Percentiles rank a stretch among this genome's conserved stretches.
phyloP scores from a whole-genome alignment of 2,888 invertebrate species.

The Andricus quercusramuli region DNA sequence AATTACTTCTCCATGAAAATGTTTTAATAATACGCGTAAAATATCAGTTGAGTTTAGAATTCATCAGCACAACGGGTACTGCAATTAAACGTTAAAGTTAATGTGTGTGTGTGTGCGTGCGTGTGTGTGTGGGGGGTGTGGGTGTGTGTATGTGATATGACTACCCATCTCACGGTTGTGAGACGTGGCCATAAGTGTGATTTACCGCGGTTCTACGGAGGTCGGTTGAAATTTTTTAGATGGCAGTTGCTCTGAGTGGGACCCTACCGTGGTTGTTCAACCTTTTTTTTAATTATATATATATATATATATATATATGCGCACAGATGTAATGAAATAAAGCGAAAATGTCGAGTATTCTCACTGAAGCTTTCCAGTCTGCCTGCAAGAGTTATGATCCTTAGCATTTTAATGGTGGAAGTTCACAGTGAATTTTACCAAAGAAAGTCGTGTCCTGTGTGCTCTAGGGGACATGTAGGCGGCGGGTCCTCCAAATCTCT shows the following conservation, averaged over 20 bases:
- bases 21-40: conserved; percentile 10
- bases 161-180: too few relatives aligned
- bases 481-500: conserved; percentile 6
- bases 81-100: conserved; percentile 29
- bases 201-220: too few relatives aligned
- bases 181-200: too few relatives aligned
- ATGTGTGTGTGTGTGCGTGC: too few relatives aligned
- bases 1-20: neutral
- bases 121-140: too few relatives aligned
- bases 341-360: conserved; percentile 4
- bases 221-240: too few relatives aligned
- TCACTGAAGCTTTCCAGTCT: conserved; percentile 29
- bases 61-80: conserved; percentile 8
- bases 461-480: neutral
- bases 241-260: too few relatives aligned
- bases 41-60: neutral
- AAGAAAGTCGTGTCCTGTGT: neutral
- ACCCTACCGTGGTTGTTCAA: too few relatives aligned
- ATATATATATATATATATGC: too few relatives aligned
- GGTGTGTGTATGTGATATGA: too few relatives aligned
- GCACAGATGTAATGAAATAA: neutral
- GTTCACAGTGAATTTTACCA: conserved; percentile 26
- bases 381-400: conserved; percentile 11
- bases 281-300: too few relatives aligned
- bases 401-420: conserved; percentile 38